Evolutionary conservation across 2,797 vertebrate species (phyloP), one percentile per base, ranked within the genome.

Genomic region (Pantherophis vulpinus): DNA sequence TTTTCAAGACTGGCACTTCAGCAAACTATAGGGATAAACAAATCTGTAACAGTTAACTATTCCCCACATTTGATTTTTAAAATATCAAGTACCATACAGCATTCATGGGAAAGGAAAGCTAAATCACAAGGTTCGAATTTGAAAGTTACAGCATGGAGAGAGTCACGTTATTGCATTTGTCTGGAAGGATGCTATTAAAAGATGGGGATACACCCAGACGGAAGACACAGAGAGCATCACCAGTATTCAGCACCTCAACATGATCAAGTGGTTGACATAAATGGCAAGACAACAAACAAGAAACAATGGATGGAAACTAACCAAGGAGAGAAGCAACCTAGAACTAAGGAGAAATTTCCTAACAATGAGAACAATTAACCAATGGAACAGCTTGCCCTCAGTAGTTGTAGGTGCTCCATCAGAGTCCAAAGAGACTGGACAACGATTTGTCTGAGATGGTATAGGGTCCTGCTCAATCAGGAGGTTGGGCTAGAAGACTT

Each of bases 1-100:
- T 94, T 94, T 20, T 87, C 47, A 89, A 92, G 37, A 12, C 63
- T 74, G 55, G 93, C 70, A 42, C 54, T 54, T 89, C 74, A 93
- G 13, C 47, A 92, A 94, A 20, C 7, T 87, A 90, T 94, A 92
- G 66, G 58, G 42, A 32, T 55, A 51, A 37, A 89, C 94, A 32
- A 92, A 91, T 60, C 88, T 60, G 32, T 32, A 89, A 23, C 9
- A 37, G 18, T 42, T 79, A 79, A 42, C 18, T 79, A 10, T 42
- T 20, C 74, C 37, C 16, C 18, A 79, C 9, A 79, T 2, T 79
- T 42, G 18, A 79, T 79, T 79, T 79, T 79, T 79, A 79, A 79
- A 79, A 42, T 42, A 42, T 79, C 37, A 79, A 42, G 3, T 23
- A 79, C 74, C 20, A 42, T 42, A 42, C 9, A 79, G 18, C 18